Evolutionary conservation across 2,113 vertebrate species (phyloP).

Genomic region (Malurus melanocephalus): DNA sequence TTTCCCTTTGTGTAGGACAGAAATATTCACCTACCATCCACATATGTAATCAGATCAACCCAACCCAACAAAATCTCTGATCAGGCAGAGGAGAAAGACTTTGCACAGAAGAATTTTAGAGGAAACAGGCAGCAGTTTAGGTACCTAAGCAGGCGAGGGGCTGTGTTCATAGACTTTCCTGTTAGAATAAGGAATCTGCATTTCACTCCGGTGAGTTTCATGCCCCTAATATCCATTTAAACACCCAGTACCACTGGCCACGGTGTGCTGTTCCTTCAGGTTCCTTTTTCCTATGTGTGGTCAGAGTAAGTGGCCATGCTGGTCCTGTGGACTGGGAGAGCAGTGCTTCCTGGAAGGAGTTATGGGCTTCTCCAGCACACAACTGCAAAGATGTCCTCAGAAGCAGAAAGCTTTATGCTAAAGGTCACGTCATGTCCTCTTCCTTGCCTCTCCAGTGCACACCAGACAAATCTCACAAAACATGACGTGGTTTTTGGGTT

Average conservation of each 20-base stretch:
- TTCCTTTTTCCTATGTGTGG: background rate
- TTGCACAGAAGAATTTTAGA: background rate
- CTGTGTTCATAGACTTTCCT: background rate
- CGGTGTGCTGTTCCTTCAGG: background rate
- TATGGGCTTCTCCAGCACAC: background rate
- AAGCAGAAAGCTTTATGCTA: background rate
- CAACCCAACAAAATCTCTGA: background rate
- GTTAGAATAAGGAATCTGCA: background rate
- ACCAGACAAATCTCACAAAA: constrained; percentile 45
- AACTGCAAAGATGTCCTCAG: constrained; percentile 8
- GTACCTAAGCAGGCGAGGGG: background rate
- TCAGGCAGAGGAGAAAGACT: background rate
- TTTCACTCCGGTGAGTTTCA: background rate
- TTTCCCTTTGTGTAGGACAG: background rate
- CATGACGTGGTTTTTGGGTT: background rate
- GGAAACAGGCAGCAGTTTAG: background rate
- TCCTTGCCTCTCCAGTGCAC: background rate
- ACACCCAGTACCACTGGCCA: background rate
- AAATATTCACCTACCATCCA: background rate
- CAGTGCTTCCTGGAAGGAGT: background rate
- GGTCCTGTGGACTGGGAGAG: background rate
- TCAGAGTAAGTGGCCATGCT: background rate
- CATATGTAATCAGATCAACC: background rate
- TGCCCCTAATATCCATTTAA: background rate
- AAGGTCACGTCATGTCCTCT: constrained; percentile 1